These are phyloP conservation scores for Drosophila saltans DNA, from an alignment of 1,140 invertebrate genomes.

Conservation along the genomic window DNA sequence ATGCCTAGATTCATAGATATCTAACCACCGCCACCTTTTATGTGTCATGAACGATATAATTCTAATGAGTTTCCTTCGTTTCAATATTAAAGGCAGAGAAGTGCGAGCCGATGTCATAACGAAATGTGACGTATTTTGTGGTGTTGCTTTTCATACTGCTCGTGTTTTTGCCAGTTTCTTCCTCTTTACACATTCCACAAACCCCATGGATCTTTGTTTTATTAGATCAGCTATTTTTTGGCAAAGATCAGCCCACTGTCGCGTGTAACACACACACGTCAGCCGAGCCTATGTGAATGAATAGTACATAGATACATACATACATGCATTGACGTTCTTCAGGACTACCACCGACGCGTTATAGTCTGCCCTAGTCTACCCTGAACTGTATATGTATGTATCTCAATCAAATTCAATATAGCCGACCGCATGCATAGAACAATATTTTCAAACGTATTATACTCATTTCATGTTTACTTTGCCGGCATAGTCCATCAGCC, in stretches of 20 bases:
- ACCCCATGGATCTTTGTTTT: conserved; percentile 1
- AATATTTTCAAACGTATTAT: conserved; percentile 26
- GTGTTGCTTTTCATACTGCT: conserved; percentile 29
- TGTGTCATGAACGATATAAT: conserved; percentile 56
- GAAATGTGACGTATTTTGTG: conserved; percentile 33
- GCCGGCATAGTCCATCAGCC: conserved; percentile 47
- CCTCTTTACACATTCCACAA: neutral
- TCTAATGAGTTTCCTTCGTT: conserved; percentile 33
- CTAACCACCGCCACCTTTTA: conserved; percentile 39
- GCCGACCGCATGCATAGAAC: conserved; percentile 37
- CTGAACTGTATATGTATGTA: neutral
- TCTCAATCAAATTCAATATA: conserved; percentile 18
- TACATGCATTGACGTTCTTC: neutral
- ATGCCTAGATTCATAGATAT: conserved; percentile 27
- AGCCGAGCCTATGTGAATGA: neutral
- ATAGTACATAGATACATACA: neutral
- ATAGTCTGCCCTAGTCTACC: neutral
- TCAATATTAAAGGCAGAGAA: conserved; percentile 9
- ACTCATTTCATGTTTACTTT: conserved; percentile 34
- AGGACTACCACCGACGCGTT: neutral
- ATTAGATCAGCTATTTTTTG: conserved; percentile 2
- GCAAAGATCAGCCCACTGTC: conserved; percentile 7
- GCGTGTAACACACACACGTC: conserved; percentile 1
- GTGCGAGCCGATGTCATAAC: conserved; percentile 27
- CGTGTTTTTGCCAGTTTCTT: neutral